Conservation (phyloP, 2,888 invertebrate genomes). For the Netelia melanura region DNA sequence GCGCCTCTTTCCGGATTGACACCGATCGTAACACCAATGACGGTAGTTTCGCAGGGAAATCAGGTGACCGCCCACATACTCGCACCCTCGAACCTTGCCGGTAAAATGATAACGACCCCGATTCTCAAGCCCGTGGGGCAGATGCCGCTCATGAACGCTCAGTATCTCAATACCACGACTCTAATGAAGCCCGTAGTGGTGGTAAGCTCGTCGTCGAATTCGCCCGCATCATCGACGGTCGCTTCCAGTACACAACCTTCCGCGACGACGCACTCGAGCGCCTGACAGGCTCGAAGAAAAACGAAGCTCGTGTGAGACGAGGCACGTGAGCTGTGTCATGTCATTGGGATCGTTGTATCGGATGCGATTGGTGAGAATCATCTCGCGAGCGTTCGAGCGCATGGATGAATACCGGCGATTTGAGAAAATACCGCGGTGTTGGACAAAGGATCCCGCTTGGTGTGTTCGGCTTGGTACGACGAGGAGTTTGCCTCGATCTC, state of each 20-base stretch:
- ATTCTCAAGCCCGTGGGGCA: conserved; percentile 87
- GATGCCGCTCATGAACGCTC: conserved; percentile 89
- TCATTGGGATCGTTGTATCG: conserved; percentile 1
- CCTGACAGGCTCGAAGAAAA: conserved; percentile 80
- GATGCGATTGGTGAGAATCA: conserved; percentile 22
- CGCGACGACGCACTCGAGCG: conserved; percentile 77
- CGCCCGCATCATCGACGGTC: conserved; percentile 77
- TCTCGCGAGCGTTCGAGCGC: conserved; percentile 18
- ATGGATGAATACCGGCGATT: not conserved
- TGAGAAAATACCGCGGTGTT: not conserved
- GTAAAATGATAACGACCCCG: conserved; percentile 87
- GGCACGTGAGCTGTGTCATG: conserved; percentile 52
- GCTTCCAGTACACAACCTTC: conserved; percentile 79
- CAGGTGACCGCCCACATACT: conserved; percentile 88
- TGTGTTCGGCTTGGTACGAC: too few species aligned
- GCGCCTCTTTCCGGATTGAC: conserved; percentile 86
- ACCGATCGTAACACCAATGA: conserved; percentile 86
- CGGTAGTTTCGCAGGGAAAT: conserved; percentile 88
- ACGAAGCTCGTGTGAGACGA: conserved; percentile 79
- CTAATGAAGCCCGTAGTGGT: conserved; percentile 90
- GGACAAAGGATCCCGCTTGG: too few species aligned
- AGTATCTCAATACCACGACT: conserved; percentile 88
- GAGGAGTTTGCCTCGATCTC: too few species aligned
- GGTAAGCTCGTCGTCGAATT: conserved; percentile 86
- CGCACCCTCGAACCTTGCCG: conserved; percentile 87